phyloP scores from a whole-genome alignment of 2,797 vertebrate genomes.

The Pantherophis vulpinus region DNA sequence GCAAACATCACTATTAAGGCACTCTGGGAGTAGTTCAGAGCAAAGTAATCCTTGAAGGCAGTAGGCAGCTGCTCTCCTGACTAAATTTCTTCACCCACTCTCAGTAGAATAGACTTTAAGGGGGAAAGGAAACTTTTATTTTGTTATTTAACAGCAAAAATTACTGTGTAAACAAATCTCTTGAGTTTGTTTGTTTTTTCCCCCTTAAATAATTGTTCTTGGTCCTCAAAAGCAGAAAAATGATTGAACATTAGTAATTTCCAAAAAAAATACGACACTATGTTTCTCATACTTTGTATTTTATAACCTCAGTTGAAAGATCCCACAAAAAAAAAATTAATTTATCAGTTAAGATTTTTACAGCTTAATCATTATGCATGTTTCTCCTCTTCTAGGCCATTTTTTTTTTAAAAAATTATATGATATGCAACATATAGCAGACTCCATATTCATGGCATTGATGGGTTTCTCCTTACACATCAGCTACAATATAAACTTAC shows the following conservation, averaged over 20 bases:
- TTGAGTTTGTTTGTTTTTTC: neutral
- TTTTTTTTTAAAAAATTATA: neutral
- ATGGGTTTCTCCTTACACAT: neutral
- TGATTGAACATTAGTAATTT: neutral
- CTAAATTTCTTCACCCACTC: neutral
- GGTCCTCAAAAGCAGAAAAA: neutral
- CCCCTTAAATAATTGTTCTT: neutral
- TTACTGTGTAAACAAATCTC: neutral
- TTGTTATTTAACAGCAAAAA: neutral
- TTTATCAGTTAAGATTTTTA: neutral
- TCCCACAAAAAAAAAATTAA: neutral
- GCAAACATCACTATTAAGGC: neutral
- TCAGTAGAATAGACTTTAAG: neutral
- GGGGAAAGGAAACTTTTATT: neutral
- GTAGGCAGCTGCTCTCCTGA: neutral
- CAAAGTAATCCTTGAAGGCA: neutral
- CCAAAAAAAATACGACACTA: neutral
- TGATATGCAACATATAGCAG: neutral
- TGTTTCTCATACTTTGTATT: neutral
- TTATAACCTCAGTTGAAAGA: neutral
- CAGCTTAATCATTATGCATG: neutral
- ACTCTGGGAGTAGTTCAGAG: neutral
- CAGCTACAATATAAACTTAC: neutral
- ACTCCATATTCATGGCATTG: neutral
- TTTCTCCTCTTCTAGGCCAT: neutral